phyloP scores from a whole-genome alignment of 2,113 vertebrate species.

The Mirounga angustirostris region DNA sequence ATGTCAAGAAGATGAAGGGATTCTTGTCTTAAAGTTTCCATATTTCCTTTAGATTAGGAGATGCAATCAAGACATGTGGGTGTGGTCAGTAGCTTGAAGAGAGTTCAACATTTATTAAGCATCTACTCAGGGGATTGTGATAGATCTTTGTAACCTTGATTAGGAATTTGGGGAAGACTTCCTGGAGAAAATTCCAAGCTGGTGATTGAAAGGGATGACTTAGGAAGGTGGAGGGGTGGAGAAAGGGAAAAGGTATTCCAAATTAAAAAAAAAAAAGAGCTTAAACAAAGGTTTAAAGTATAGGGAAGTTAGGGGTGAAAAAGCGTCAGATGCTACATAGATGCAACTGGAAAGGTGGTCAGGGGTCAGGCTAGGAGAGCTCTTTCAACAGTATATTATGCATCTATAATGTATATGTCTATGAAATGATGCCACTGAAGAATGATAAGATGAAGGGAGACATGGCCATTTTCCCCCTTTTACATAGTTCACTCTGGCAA shows the following conservation, averaged over 20 bases:
- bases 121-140: background rate
- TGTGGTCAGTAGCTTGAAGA: background rate
- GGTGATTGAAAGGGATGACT: background rate
- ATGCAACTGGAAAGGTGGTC: background rate
- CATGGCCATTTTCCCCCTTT: background rate
- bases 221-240: background rate
- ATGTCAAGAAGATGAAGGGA: background rate
- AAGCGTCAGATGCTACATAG: background rate
- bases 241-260: background rate
- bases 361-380: background rate
- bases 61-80: background rate
- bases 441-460: background rate
- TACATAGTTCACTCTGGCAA: background rate
- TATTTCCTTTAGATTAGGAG: background rate
- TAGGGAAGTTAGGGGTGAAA: background rate
- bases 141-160: background rate
- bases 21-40: background rate
- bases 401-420: background rate
- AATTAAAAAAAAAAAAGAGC: background rate
- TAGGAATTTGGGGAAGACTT: background rate
- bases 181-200: background rate
- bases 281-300: background rate
- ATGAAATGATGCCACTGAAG: background rate
- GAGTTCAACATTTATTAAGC: background rate
- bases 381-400: background rate